Conservation (phyloP, 2,888 invertebrate species). For the Callyntrura sp. region DNA sequence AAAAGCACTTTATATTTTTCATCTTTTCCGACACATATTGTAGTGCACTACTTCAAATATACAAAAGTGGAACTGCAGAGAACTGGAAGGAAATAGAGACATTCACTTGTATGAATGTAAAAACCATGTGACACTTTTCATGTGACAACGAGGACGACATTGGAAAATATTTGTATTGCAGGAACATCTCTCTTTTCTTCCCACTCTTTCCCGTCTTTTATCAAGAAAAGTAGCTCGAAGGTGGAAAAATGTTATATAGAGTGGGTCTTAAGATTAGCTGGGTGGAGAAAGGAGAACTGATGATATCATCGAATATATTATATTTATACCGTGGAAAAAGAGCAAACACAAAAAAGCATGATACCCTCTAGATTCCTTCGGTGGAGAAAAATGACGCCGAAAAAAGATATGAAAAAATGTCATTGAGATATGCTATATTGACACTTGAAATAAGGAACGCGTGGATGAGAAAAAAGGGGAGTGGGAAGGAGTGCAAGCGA, state of each 20-base stretch:
- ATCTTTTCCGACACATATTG: not conserved
- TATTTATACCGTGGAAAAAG: constrained; percentile 28
- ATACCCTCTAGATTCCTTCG: constrained; percentile 3
- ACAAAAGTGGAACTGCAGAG: not conserved
- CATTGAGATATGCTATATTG: constrained; percentile 76
- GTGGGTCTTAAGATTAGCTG: constrained; percentile 47
- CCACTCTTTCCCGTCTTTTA: too few species aligned
- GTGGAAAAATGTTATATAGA: constrained; percentile 18
- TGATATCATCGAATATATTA: constrained; percentile 49
- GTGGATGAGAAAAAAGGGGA: constrained; percentile 40
- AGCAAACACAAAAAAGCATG: constrained; percentile 36
- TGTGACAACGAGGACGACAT: constrained; percentile 22
- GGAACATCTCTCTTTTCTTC: constrained; percentile 31
- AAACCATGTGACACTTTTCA: constrained; percentile 46
- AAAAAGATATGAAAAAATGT: constrained; percentile 69
- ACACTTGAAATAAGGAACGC: constrained; percentile 71
- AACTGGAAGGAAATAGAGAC: constrained; percentile 3
- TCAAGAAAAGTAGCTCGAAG: not conserved
- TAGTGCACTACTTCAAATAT: not conserved
- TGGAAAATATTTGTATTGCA: constrained; percentile 41
- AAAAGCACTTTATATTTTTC: constrained; percentile 22
- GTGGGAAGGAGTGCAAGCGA: constrained; percentile 19
- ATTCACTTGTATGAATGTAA: constrained; percentile 4
- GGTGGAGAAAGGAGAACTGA: constrained; percentile 39
- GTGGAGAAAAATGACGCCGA: too few species aligned